Base-by-base conservation (phyloP, 2,113 vertebrate species). In the Proterorhinus semilunaris region DNA sequence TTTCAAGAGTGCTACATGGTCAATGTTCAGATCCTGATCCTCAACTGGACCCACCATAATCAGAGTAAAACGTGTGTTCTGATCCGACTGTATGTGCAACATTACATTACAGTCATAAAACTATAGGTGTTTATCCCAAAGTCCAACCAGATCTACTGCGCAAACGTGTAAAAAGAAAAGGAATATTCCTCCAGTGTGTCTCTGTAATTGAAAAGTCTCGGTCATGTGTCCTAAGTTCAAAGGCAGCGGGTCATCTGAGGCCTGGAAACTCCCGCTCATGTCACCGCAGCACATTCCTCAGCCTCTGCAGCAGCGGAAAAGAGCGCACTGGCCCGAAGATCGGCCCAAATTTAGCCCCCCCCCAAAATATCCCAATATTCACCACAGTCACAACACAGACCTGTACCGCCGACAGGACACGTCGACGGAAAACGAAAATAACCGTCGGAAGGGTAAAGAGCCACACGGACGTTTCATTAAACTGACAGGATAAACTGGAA, bases 191-290 rank as follows among this genome's bases (percentile, higher is more conserved):
- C 6, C 17, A 27, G 11, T 11, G 17, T 27, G 17, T 54, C 5
- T 21, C 1, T 54, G 17, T 10, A 10, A 54, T 5, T 54, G 27
- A 27, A 27, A 27, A 21, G 8, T 54, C 12, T 50, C 15, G 21
- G 21, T 21, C 21, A 21, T 13, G 10, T 55, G 53, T 55, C 5
- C 9, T 9, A 2, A 21, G 5, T 21, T 27, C 10, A 21, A 21
- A 61, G 15, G 9, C 13, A 62, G 42, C 44, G 79, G 88, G 88
- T 92, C 89, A 89, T 79, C 57, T 44, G 75, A 91, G 91, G 91
- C 91, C 70, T 79, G 87, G 89, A 92, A 92, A 91, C 76, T 68
- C 72, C 53, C 61, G 66, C 72, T 89, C 83, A 84, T 72, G 72
- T 88, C 75, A 66, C 82, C 72, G 0, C 87, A 75, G 66, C 51